These are phyloP conservation scores for Rhinolophus sinicus DNA, from an alignment of 2,113 vertebrate genomes.

Conservation along the genomic window DNA sequence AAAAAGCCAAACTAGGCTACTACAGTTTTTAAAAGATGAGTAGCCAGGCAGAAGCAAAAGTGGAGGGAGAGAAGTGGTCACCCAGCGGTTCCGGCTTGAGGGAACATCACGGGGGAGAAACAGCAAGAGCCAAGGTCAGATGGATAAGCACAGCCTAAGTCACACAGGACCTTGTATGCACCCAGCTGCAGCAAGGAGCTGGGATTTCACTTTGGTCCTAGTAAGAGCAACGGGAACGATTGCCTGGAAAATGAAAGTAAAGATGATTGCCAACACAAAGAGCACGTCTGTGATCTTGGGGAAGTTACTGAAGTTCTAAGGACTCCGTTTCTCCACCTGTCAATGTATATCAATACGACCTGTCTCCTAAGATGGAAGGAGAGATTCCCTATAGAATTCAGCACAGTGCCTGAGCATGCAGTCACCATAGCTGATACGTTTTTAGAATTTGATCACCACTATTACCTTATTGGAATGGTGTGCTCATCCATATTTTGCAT, in stretches of 20 bases:
- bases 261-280: background rate
- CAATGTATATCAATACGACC: background rate
- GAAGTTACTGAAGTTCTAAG: background rate
- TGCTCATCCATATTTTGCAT: background rate
- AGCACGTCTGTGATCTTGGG: background rate
- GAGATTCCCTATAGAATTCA: background rate
- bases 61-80: background rate
- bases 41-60: background rate
- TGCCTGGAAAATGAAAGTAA: background rate
- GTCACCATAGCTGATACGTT: background rate
- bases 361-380: background rate
- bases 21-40: background rate
- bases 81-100: rapidly evolving
- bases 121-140: background rate
- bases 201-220: background rate
- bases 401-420: rapidly evolving
- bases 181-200: background rate
- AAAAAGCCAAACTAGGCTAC: background rate
- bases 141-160: rapidly evolving
- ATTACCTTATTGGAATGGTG: background rate
- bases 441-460: background rate
- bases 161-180: background rate
- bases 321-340: background rate
- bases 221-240: background rate
- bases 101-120: background rate